These are phyloP conservation scores for Druceiella hillmani DNA, from an alignment of 2,888 invertebrate genomes.

Conservation along the genomic window DNA sequence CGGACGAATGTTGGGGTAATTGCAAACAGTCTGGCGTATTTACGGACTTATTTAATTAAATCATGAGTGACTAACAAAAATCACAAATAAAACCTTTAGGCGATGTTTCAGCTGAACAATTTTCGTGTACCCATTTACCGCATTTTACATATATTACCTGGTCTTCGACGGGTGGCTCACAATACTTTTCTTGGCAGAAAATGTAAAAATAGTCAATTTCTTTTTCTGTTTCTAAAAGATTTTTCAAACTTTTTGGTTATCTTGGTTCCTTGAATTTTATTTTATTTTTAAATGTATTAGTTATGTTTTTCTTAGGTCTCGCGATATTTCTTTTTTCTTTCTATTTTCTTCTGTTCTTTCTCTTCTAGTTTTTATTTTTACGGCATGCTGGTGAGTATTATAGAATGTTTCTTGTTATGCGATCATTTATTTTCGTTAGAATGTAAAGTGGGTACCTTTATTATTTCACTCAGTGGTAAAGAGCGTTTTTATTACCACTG, in stretches of 20 bases:
- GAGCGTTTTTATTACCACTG: too few species aligned
- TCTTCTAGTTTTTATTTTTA: too few species aligned
- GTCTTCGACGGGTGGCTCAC: conserved; percentile 9
- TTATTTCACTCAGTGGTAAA: too few species aligned
- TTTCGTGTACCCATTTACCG: conserved; percentile 15
- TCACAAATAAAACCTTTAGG: conserved; percentile 14
- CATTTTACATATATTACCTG: conserved; percentile 14
- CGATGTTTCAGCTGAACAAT: conserved; percentile 12
- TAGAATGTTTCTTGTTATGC: too few species aligned
- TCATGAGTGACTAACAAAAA: conserved; percentile 7
- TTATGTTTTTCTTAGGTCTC: background rate
- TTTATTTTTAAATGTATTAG: conserved; percentile 9
- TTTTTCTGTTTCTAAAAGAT: conserved; percentile 11
- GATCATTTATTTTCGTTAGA: too few species aligned
- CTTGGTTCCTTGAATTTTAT: too few species aligned
- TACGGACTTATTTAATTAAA: conserved; percentile 11
- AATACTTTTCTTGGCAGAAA: conserved; percentile 15
- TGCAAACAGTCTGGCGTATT: conserved; percentile 11
- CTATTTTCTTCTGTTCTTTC: conserved; percentile 13
- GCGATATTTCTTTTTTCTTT: conserved; percentile 11
- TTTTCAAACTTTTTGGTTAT: too few species aligned
- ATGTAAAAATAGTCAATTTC: conserved; percentile 14
- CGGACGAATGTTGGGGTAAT: conserved; percentile 11
- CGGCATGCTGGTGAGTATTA: too few species aligned
- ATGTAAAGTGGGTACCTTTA: too few species aligned